A percentile compares a stretch with the other conserved stretches of the same genome.
Evolutionary conservation across 2,888 invertebrate genomes (phyloP).

Genomic region (Labia minor): DNA sequence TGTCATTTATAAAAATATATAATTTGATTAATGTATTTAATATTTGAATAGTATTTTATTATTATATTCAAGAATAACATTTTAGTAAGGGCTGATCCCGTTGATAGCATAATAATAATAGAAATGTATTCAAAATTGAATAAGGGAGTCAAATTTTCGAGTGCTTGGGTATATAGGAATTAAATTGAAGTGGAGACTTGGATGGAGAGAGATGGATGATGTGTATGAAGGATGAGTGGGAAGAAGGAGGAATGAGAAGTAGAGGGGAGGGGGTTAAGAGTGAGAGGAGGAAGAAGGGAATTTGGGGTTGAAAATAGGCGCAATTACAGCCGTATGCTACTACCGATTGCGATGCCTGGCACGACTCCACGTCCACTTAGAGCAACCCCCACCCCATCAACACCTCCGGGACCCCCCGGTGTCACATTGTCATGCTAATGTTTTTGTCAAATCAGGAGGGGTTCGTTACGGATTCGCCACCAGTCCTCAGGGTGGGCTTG

Average conservation of each 20-base stretch:
- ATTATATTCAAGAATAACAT: neutral
- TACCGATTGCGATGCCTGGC: neutral
- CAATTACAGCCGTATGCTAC: neutral
- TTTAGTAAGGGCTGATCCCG: neutral
- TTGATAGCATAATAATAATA: neutral
- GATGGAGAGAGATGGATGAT: neutral
- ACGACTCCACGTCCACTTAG: constrained; percentile 13
- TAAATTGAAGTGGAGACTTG: constrained; percentile 1
- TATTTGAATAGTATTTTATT: neutral
- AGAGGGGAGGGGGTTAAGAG: too few relatives aligned
- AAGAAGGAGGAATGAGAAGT: neutral
- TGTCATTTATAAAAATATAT: too few relatives aligned
- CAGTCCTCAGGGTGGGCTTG: neutral
- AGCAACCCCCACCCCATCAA: neutral
- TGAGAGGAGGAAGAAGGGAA: too few relatives aligned
- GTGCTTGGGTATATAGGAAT: constrained; percentile 3
- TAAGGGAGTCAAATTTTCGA: constrained; percentile 7
- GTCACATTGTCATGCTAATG: constrained; percentile 13
- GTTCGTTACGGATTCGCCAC: neutral
- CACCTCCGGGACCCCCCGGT: neutral
- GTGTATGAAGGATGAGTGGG: neutral
- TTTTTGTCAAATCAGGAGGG: neutral
- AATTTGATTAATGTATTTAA: too few relatives aligned
- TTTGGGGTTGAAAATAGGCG: neutral
- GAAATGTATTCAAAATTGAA: constrained; percentile 6